These are phyloP conservation scores for Cacoxenus indagator DNA, from an alignment of 2,888 invertebrate genomes.

Conservation along the genomic window DNA sequence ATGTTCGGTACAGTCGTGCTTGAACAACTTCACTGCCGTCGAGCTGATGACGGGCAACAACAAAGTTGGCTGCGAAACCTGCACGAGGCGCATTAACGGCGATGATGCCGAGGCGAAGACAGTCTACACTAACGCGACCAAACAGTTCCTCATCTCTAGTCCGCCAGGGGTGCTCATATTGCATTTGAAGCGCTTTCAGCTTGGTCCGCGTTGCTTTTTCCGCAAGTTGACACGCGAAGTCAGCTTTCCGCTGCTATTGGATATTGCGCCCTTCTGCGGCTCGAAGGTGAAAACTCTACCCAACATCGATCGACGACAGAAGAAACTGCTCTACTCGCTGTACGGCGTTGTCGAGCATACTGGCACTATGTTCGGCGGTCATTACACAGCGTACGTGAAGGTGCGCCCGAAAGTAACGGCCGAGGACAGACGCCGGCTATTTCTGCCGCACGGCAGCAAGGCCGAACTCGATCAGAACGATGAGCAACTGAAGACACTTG, in stretches of 20 bases:
- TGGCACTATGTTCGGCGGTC: conserved; percentile 87
- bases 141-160: conserved; percentile 87
- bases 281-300: conserved; percentile 76
- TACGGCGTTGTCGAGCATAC: conserved; percentile 97
- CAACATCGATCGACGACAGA: conserved; percentile 76
- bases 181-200: conserved; percentile 96
- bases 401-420: conserved; percentile 77
- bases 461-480: conserved; percentile 72
- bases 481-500: conserved; percentile 70
- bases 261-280: conserved; percentile 92
- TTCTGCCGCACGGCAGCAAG: conserved; percentile 77
- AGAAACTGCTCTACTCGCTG: conserved; percentile 84
- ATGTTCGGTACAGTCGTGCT: conserved; percentile 88
- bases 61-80: conserved; percentile 92
- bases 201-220: conserved; percentile 79
- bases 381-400: conserved; percentile 95
- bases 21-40: conserved; percentile 91
- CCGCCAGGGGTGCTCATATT: conserved; percentile 95
- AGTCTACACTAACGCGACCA: conserved; percentile 85
- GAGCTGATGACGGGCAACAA: conserved; percentile 93
- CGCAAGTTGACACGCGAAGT: conserved; percentile 90
- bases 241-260: conserved; percentile 86
- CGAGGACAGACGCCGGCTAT: conserved; percentile 81
- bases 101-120: conserved; percentile 79
- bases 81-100: conserved; percentile 82